Evolutionary conservation across 2,888 invertebrate species (phyloP), one percentile per base, ranked within the genome.

Genomic region (Lasioglossum zephyrum): DNA sequence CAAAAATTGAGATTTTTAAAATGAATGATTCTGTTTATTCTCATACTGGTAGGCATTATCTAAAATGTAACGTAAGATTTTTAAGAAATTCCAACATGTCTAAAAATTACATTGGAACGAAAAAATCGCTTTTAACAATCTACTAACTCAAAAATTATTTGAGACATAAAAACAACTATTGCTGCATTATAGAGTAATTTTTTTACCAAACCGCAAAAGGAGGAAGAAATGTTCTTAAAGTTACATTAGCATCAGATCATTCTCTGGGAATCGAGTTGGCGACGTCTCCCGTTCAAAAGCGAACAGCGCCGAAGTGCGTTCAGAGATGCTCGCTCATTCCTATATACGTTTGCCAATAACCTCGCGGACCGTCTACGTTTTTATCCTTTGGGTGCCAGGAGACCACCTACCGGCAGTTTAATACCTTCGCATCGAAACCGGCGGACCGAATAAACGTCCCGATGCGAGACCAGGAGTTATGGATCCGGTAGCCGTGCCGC

Each of bases 401-500:
- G 88, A 90, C 88, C 82, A 90, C 83, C 90, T 88, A 88, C 82
- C 83, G 90, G 81, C 88, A 88, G 81, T 91, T 90, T 90, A 91
- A 90, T 88, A 88, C 84, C 84, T 84, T 77, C 73, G 86, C 85
- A 86, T 90, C 84, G 83, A 89, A 86, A 90, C 85, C 90, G 87
- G 77, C 91, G 74, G 83, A 86, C 87, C 90, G 90, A 87, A 91
- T 90, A 88, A 90, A 90, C 84, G 85, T 88, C 87, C 73, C 81
- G 84, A 89, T 77, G 84, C 85, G 83, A 85, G 82, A 73, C 63
- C 79, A 78, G 86, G 88, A 91, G 79, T 91, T 91, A 90, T 90
- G 85, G 90, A 90, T 90, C 84, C 86, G 86, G 90, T 88, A 91
- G 91, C 82, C 73, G 60, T n/a, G 49, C 66, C 79, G 82, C 82